Conservation (phyloP, 2,113 vertebrate species). For the Mobula hypostoma region DNA sequence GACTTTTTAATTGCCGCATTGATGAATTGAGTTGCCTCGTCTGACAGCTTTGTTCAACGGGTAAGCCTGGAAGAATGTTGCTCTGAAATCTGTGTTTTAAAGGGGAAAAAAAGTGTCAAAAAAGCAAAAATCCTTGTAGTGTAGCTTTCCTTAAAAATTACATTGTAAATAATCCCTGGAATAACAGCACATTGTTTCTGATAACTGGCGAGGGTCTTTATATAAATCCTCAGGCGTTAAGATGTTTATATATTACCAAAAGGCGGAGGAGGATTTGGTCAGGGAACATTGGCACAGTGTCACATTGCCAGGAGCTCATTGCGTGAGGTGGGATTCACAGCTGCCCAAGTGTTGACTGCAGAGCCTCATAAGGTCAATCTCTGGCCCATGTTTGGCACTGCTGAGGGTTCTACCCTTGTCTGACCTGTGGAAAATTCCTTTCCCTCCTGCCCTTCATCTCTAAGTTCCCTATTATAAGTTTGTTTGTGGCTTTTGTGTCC, state of each 20-base stretch:
- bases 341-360: too few species aligned
- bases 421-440: background rate
- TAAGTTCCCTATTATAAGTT: background rate
- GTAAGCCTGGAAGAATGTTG: background rate
- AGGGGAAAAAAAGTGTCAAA: background rate
- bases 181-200: conserved; percentile 17
- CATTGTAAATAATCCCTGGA: conserved; percentile 5
- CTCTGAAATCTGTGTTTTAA: background rate
- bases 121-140: background rate
- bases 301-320: background rate
- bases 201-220: background rate
- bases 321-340: background rate
- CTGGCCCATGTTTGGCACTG: too few species aligned
- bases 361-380: background rate
- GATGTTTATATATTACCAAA: background rate
- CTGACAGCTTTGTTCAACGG: background rate
- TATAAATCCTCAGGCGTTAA: background rate
- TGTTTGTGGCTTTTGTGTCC: background rate
- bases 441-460: background rate
- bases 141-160: background rate
- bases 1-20: background rate
- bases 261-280: background rate
- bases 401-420: background rate
- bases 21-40: background rate
- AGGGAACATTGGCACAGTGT: background rate